Evolutionary conservation across 23 tunicate species (phyloP).

Genomic region (Ciona savignyi): DNA sequence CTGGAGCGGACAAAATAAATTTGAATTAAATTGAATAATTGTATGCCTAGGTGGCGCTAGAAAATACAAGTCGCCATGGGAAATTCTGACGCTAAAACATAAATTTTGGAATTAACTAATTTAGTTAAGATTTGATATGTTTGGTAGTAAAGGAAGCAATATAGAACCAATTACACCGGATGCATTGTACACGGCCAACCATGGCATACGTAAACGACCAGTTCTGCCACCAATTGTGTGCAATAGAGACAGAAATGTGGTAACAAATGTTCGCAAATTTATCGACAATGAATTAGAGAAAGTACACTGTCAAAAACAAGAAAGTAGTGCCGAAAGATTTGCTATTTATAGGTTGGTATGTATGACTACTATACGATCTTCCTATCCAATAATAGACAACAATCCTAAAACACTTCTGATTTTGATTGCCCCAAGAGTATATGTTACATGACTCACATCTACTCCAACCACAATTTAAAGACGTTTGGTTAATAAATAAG

Average conservation of each 20-base stretch:
- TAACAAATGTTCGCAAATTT: slow-evolving; percentile 29
- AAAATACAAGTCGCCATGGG: slow-evolving; percentile 1
- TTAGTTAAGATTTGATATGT: neutral
- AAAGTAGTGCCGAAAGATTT: slow-evolving; percentile 27
- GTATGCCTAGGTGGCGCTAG: neutral
- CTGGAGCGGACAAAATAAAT: too few species aligned
- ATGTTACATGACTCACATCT: too few species aligned
- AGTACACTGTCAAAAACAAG: slow-evolving; percentile 19
- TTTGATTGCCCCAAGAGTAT: too few species aligned
- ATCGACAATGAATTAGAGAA: slow-evolving; percentile 48
- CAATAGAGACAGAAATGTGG: slow-evolving; percentile 29
- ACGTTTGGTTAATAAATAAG: too few species aligned
- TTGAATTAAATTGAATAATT: too few species aligned
- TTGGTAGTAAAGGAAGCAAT: neutral
- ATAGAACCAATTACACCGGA: slow-evolving; percentile 14
- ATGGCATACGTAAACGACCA: neutral
- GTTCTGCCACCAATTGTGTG: slow-evolving; percentile 65
- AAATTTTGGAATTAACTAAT: neutral
- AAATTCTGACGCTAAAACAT: neutral
- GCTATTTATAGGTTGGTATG: slow-evolving; percentile 58
- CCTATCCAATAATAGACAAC: too few species aligned
- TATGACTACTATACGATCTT: too few species aligned
- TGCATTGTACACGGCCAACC: slow-evolving; percentile 9
- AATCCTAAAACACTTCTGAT: too few species aligned
- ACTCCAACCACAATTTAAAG: too few species aligned